Evolutionary conservation across 2,797 vertebrate species (phyloP).

Genomic region (Percopsis omiscomaycus): DNA sequence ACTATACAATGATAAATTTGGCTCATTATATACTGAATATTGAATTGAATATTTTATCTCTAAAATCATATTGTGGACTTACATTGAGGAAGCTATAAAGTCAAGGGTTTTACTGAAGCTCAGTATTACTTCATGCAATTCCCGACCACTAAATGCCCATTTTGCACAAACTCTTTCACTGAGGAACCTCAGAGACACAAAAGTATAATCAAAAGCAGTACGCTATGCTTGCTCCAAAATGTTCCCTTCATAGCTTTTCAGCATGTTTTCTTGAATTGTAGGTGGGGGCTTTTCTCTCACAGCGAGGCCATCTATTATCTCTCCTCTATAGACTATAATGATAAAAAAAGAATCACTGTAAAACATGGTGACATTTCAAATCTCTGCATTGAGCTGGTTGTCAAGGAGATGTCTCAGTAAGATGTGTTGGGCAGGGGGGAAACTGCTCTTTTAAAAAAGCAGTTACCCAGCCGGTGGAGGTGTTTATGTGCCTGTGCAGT

Average conservation of each 20-base stretch:
- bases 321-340: slow-evolving; percentile 51
- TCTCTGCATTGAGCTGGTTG: slow-evolving; percentile 67
- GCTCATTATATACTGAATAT: background rate
- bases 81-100: slow-evolving; percentile 22
- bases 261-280: slow-evolving; percentile 25
- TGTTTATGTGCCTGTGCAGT: slow-evolving; percentile 58
- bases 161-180: background rate
- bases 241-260: slow-evolving; percentile 21
- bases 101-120: slow-evolving; percentile 12
- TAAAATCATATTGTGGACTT: background rate
- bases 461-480: slow-evolving; percentile 59
- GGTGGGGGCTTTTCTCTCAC: slow-evolving; percentile 4
- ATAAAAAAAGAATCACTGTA: slow-evolving; percentile 67
- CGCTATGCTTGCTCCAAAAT: slow-evolving; percentile 1
- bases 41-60: background rate
- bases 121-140: slow-evolving; percentile 5
- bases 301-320: slow-evolving; percentile 57
- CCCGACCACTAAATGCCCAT: slow-evolving; percentile 14
- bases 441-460: slow-evolving; percentile 64
- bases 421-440: slow-evolving; percentile 55
- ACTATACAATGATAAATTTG: no score
- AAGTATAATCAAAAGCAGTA: background rate
- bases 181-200: background rate
- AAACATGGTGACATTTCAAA: slow-evolving; percentile 73
- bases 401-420: slow-evolving; percentile 70